Evolutionary conservation across 2,113 vertebrate genomes (phyloP).

Genomic region (Prietella phreatophila): DNA sequence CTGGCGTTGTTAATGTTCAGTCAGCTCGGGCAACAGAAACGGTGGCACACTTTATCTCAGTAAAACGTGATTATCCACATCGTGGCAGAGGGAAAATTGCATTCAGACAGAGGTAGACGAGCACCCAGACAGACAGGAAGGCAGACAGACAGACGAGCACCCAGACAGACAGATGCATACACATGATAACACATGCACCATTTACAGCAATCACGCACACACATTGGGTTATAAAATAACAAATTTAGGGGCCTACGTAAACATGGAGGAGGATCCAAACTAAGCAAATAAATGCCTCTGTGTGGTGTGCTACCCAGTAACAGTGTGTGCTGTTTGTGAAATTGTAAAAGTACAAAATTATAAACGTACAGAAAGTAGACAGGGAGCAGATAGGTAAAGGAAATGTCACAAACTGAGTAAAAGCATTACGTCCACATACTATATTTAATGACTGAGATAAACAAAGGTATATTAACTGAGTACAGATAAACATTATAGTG

Average conservation of each 20-base stretch:
- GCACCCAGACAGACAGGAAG: not conserved
- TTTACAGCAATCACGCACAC: not conserved
- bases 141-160: not conserved
- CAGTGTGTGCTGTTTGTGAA: not conserved
- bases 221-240: not conserved
- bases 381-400: constrained; percentile 28
- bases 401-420: not conserved
- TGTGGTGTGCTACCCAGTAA: not conserved
- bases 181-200: constrained; percentile 16
- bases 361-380: constrained; percentile 7
- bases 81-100: constrained; percentile 43
- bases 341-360: too few species aligned
- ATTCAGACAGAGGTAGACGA: constrained; percentile 21
- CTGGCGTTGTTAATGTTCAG: not conserved
- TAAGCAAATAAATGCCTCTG: not conserved
- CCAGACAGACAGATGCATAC: not conserved
- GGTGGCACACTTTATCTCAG: constrained; percentile 54
- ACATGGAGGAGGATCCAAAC: not conserved
- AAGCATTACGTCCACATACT: constrained; percentile 16
- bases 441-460: constrained; percentile 20
- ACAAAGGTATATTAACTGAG: not conserved
- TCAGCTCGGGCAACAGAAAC: constrained; percentile 49
- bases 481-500: too few species aligned
- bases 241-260: not conserved
- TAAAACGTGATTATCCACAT: constrained; percentile 54